Evolutionary conservation across 2,797 vertebrate genomes (phyloP).

Genomic region (Dicrostonyx torquatus): DNA sequence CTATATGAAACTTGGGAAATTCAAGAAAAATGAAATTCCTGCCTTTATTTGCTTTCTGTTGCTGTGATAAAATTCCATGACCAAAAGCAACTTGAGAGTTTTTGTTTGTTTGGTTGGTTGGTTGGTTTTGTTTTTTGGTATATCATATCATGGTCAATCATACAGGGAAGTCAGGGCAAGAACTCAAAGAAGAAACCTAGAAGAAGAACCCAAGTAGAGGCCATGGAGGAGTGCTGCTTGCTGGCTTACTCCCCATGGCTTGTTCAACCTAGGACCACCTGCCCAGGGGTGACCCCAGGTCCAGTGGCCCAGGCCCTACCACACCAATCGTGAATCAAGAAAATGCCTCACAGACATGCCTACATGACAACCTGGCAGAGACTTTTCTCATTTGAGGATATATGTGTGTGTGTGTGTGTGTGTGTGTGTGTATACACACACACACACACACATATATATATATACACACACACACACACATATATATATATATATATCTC

Average conservation of each 20-base stretch:
- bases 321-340: too few relatives aligned
- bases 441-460: too few relatives aligned
- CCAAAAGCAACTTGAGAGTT: too few relatives aligned
- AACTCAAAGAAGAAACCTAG: neutral
- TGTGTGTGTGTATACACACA: too few relatives aligned
- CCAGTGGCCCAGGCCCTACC: neutral
- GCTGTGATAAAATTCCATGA: too few relatives aligned
- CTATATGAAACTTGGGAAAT: slow-evolving; percentile 4
- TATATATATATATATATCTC: too few relatives aligned
- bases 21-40: slow-evolving; percentile 21
- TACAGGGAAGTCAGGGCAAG: neutral
- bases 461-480: too few relatives aligned
- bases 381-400: neutral
- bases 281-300: neutral
- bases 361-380: neutral
- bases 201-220: neutral
- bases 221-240: neutral
- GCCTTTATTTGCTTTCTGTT: neutral
- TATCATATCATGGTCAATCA: neutral
- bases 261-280: neutral
- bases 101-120: too few relatives aligned
- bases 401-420: too few relatives aligned
- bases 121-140: too few relatives aligned
- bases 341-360: neutral
- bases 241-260: neutral